Evolutionary conservation across 2,888 invertebrate genomes (phyloP).

Genomic region (Erebia aethiops): DNA sequence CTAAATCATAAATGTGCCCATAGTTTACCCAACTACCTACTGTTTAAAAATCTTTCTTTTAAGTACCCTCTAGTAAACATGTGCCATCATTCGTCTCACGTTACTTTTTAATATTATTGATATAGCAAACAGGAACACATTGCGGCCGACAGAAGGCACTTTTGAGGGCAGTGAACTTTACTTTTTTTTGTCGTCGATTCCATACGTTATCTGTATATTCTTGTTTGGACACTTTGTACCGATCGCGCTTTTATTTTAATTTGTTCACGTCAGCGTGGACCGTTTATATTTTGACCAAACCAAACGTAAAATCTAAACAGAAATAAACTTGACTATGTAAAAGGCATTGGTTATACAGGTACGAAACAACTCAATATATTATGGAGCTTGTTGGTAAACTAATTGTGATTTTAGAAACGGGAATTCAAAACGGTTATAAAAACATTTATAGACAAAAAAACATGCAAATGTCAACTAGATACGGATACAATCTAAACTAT

Average conservation of each 20-base stretch:
- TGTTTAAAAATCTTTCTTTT: background rate
- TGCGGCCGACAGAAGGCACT: slow-evolving; percentile 54
- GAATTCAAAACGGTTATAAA: no score
- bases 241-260: slow-evolving; percentile 28
- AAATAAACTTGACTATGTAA: background rate
- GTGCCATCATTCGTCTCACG: slow-evolving; percentile 43
- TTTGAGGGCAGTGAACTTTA: slow-evolving; percentile 53
- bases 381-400: no score
- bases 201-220: slow-evolving; percentile 42
- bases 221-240: slow-evolving; percentile 39
- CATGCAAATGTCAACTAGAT: no score
- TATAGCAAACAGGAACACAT: slow-evolving; percentile 54
- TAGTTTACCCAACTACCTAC: background rate
- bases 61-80: slow-evolving; percentile 38
- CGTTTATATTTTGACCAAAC: slow-evolving; percentile 4
- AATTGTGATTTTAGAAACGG: no score
- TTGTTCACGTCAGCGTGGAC: slow-evolving; percentile 26
- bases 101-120: slow-evolving; percentile 48
- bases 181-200: slow-evolving; percentile 41
- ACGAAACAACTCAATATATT: no score
- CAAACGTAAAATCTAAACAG: background rate
- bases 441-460: no score
- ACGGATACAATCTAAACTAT: no score
- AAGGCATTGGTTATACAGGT: background rate
- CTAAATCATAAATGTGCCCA: background rate